phyloP scores from a whole-genome alignment of 2,113 vertebrate species.

The Bambusicola thoracicus region DNA sequence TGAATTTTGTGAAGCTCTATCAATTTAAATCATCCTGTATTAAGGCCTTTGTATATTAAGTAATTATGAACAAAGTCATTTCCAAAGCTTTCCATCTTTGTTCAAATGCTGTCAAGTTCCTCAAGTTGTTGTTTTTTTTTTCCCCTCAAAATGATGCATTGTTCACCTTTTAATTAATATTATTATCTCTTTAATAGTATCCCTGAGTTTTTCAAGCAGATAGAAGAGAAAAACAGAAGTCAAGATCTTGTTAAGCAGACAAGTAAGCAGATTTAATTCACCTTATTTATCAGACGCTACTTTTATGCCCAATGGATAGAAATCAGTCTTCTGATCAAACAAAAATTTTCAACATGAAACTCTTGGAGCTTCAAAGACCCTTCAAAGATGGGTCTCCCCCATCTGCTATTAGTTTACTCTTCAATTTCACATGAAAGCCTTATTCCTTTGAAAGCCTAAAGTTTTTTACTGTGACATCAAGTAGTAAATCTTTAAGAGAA shows the following conservation, averaged over 20 bases:
- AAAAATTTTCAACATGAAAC: neutral
- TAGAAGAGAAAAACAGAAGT: neutral
- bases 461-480: neutral
- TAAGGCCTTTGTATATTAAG: neutral
- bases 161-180: conserved; percentile 8
- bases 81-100: neutral
- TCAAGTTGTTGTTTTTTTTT: neutral
- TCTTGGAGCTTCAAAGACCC: neutral
- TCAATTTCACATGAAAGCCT: neutral
- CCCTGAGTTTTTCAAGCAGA: neutral
- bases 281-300: neutral
- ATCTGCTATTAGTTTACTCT: neutral
- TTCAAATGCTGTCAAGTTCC: neutral
- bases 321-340: neutral
- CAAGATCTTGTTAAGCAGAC: neutral
- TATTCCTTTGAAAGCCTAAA: neutral
- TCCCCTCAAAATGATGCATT: neutral
- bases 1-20: neutral
- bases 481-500: conserved; percentile 8
- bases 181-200: conserved; percentile 9
- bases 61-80: neutral
- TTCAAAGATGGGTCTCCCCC: neutral
- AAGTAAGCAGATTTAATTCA: neutral
- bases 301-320: neutral
- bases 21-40: neutral